Evolutionary conservation across 2,113 vertebrate species (phyloP).

Genomic region (Alosa alosa): DNA sequence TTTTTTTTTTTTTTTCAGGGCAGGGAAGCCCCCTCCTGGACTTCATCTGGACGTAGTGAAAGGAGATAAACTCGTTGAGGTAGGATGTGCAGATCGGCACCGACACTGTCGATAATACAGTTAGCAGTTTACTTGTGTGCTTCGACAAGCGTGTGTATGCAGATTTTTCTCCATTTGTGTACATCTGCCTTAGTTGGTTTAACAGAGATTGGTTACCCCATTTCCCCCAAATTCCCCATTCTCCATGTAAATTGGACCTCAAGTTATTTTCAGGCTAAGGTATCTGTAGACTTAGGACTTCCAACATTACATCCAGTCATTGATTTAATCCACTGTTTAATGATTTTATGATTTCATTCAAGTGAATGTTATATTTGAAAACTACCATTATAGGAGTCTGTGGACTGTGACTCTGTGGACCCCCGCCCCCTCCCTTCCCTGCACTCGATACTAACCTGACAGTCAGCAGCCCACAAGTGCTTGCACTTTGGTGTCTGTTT

Average conservation of each 20-base stretch:
- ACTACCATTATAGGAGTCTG: too few species aligned
- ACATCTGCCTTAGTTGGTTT: background rate
- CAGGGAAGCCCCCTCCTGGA: constrained; percentile 93
- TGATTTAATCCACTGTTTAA: too few species aligned
- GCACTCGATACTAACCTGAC: constrained; percentile 94
- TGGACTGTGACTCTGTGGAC: too few species aligned
- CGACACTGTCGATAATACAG: background rate
- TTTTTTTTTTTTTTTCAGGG: constrained; percentile 73
- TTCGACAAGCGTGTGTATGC: background rate
- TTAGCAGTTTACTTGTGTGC: background rate
- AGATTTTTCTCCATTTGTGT: background rate
- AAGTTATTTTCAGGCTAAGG: background rate
- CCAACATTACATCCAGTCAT: too few species aligned
- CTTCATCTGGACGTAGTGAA: constrained; percentile 98
- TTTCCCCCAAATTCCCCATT: too few species aligned
- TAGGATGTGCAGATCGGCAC: constrained; percentile 52
- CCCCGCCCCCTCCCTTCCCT: background rate
- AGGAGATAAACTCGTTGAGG: constrained; percentile 98
- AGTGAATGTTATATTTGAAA: too few species aligned
- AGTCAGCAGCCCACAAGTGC: constrained; percentile 68
- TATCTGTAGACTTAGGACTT: background rate
- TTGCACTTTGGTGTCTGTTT: constrained; percentile 61
- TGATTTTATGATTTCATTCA: too few species aligned
- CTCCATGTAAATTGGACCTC: too few species aligned
- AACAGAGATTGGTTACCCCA: too few species aligned